A percentile compares a stretch with the other conserved stretches of the same genome.
These are phyloP conservation scores for Homalodisca vitripennis DNA, from an alignment of 1,140 invertebrate genomes.

Conservation along the genomic window DNA sequence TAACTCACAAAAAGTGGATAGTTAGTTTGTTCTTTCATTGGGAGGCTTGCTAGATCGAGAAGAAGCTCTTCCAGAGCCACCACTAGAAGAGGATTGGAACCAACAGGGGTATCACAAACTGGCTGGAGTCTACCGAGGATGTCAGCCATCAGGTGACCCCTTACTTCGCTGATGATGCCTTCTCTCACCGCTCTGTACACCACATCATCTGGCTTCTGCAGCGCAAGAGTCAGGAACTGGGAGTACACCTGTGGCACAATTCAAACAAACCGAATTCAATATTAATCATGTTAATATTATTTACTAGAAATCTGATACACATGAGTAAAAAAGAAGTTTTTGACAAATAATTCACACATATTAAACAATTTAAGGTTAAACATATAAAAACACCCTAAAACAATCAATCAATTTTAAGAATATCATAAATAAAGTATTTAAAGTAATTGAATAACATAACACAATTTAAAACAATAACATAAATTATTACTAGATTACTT, in stretches of 20 bases:
- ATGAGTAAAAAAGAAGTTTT: no score
- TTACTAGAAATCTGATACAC: no score
- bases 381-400: no score
- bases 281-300: no score
- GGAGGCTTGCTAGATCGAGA: neutral
- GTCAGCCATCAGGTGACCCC: conserved; percentile 14
- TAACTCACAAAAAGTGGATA: conserved; percentile 16
- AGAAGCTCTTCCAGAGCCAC: neutral
- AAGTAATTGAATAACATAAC: no score
- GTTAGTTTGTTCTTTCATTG: neutral
- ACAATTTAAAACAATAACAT: no score
- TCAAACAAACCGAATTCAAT: neutral
- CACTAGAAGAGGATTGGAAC: neutral
- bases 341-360: no score
- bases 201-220: neutral
- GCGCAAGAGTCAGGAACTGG: neutral
- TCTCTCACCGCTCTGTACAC: conserved; percentile 1
- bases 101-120: neutral
- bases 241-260: neutral
- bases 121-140: neutral
- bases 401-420: no score
- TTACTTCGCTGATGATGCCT: conserved; percentile 1
- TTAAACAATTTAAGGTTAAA: no score
- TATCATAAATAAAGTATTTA: no score
- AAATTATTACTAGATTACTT: no score